Evolutionary conservation across 2,797 vertebrate genomes (phyloP).

Genomic region (Knipowitschia caucasica): DNA sequence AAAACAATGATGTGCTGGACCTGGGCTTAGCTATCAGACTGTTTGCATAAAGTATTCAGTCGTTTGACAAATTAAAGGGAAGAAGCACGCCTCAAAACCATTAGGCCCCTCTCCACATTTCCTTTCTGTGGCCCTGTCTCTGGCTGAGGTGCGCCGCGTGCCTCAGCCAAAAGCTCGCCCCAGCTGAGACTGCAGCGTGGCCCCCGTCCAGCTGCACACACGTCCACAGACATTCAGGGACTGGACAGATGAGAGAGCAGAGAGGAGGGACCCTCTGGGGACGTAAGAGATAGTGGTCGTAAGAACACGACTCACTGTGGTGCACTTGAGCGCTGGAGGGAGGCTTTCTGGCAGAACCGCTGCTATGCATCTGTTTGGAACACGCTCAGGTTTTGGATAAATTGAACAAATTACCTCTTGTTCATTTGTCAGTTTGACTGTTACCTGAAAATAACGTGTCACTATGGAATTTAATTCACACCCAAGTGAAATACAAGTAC

Average conservation of each 20-base stretch:
- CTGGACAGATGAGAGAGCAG: not conserved
- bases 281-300: constrained; percentile 3
- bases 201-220: constrained; percentile 38
- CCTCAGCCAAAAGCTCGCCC: constrained; percentile 29
- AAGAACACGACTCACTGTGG: constrained; percentile 1
- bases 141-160: constrained; percentile 9
- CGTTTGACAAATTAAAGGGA: constrained; percentile 9
- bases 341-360: constrained; percentile 5
- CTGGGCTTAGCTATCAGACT: constrained; percentile 1
- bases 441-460: constrained; percentile 42
- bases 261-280: constrained; percentile 11
- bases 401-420: constrained; percentile 26
- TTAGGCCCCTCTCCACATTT: constrained; percentile 11
- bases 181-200: constrained; percentile 53
- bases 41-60: constrained; percentile 10
- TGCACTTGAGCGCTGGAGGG: constrained; percentile 1
- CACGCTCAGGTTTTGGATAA: constrained; percentile 10
- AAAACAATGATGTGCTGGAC: constrained; percentile 12
- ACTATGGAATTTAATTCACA: constrained; percentile 8
- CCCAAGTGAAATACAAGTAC: not conserved
- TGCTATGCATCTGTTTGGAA: constrained; percentile 21
- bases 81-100: constrained; percentile 7
- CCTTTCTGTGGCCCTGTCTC: constrained; percentile 19
- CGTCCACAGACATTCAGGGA: constrained; percentile 28
- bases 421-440: constrained; percentile 30